These are phyloP conservation scores for Dolichoris vasculosae DNA, from an alignment of 1,140 invertebrate genomes.

Conservation along the genomic window DNA sequence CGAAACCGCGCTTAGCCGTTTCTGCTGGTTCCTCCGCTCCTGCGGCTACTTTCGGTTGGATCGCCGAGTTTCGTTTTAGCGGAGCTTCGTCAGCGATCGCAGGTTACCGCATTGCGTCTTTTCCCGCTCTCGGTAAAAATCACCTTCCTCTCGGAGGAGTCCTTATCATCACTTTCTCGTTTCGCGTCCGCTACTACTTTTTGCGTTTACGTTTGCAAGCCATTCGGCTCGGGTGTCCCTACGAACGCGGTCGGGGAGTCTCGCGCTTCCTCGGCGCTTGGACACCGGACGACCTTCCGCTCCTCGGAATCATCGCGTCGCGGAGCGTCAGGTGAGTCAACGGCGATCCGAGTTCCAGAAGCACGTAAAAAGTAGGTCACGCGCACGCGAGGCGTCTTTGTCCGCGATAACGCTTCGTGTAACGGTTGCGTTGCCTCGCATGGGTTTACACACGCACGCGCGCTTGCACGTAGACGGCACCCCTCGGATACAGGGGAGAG, in stretches of 20 bases:
- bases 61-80: too few species aligned
- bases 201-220: constrained; percentile 72
- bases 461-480: neutral
- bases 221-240: constrained; percentile 56
- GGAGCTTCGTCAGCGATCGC: neutral
- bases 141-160: neutral
- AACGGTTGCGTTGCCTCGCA: too few species aligned
- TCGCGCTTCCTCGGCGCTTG: too few species aligned
- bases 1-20: constrained; percentile 31
- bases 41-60: neutral
- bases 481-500: neutral
- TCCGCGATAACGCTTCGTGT: too few species aligned
- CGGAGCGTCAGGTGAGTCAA: neutral
- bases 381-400: neutral
- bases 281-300: too few species aligned
- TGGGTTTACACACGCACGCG: neutral
- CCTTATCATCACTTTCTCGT: neutral
- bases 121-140: neutral
- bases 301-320: too few species aligned
- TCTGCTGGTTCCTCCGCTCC: neutral
- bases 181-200: constrained; percentile 62
- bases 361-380: neutral
- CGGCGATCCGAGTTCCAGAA: neutral
- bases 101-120: constrained; percentile 37
- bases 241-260: too few species aligned